Base-by-base conservation (phyloP, 2,888 invertebrate genomes). In the Thalpophila matura region DNA sequence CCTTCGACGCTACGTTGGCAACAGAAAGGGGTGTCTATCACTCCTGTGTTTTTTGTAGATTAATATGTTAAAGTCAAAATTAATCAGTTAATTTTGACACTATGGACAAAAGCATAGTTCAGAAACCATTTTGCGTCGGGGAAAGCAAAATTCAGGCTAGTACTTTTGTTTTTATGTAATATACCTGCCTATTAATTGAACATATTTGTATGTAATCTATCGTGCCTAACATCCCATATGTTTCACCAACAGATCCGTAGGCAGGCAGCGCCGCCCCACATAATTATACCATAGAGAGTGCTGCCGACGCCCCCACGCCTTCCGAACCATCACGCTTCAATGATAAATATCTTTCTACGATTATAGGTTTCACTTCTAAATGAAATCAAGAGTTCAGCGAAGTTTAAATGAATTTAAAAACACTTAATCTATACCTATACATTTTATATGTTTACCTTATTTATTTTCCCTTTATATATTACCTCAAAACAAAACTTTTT, bases 211-310 rank as follows among this genome's bases (percentile, higher is more conserved):
- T 26, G 29, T 37, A 54, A 42, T 42, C 18, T 38, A 22, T 35
- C n/a, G 16, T 10, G 47, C 12, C 33, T n/a, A 35, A 5, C 18
- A 31, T 40, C 18, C 45, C 40, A 46, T 67, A 49, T 43, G 47
- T 49, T 53, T 53, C 26, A 33, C 40, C 72, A 33, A 73, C 47
- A 37, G 51, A 53, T 35, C 7, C 12, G 31, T 26, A 51, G 59
- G 75, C 69, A 80, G 82, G 79, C 77, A 76, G 72, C 75, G n/a
- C 82, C 84, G 79, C 82, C 82, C 74, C 58, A 70, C 54, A 59
- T 85, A 86, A 86, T 86, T 86, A 86, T 80, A 81, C 57, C 46
- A 50, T 69, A 42, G 49, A 38, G 49, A 42, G 6, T 78, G 64
- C 62, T 63, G 47, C 57, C 38, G 50, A 66, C 83, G 82, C 82